Evolutionary conservation across 2,797 vertebrate species (phyloP).

Genomic region (Amazona finschi): DNA sequence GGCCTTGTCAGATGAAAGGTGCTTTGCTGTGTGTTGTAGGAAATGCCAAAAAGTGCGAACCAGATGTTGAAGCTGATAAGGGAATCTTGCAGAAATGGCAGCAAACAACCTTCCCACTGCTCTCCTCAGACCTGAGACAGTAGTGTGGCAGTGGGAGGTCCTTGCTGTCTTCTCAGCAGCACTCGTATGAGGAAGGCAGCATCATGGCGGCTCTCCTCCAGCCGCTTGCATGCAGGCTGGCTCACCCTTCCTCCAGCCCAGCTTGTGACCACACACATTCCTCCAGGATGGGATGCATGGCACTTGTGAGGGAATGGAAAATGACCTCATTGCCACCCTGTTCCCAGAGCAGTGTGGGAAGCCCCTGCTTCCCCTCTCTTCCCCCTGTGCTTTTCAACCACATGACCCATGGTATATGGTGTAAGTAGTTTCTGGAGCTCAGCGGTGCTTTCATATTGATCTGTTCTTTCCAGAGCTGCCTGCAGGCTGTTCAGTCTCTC

Average conservation of each 20-base stretch:
- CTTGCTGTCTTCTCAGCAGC: not conserved
- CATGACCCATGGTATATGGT: fast-evolving
- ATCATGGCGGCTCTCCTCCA: not conserved
- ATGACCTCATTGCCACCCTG: not conserved
- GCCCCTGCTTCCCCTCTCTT: fast-evolving
- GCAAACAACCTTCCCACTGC: not conserved
- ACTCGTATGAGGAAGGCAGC: not conserved
- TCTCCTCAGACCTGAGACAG: not conserved
- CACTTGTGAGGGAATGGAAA: not conserved
- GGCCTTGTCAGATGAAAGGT: not conserved
- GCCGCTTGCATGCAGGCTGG: not conserved
- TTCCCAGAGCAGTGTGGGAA: not conserved
- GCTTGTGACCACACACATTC: fast-evolving
- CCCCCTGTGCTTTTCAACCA: fast-evolving
- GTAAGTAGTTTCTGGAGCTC: not conserved
- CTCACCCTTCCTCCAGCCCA: not conserved
- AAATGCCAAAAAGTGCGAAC: not conserved
- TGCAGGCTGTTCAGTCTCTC: fast-evolving
- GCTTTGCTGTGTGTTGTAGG: not conserved
- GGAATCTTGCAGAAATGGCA: not conserved
- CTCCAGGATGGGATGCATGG: fast-evolving
- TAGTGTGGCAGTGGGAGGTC: fast-evolving
- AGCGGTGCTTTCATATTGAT: fast-evolving
- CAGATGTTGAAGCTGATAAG: not conserved
- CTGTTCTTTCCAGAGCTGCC: not conserved